These are phyloP conservation scores for Palythoa grandiflora DNA, from an alignment of 92 coral and sea anemone species.

Conservation along the genomic window DNA sequence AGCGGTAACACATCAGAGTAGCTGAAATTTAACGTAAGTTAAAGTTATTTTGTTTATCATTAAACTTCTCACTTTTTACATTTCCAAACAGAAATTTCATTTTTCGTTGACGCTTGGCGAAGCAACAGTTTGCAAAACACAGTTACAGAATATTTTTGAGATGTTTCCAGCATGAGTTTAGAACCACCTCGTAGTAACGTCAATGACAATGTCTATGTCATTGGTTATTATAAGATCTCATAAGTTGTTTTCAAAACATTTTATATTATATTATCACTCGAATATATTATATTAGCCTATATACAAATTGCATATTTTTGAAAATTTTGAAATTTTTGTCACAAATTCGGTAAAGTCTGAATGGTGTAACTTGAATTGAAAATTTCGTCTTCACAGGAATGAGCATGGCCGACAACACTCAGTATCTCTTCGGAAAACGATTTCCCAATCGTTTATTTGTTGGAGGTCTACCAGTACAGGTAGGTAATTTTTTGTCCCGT, in stretches of 20 bases:
- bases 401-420: constrained; percentile 64
- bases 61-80: neutral
- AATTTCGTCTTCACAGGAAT: neutral
- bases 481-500: constrained; percentile 56
- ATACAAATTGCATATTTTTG: no score
- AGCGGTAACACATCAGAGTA: neutral
- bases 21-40: neutral
- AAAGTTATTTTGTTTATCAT: constrained; percentile 12
- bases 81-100: neutral
- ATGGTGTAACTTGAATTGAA: neutral
- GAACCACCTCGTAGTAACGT: neutral
- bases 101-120: neutral
- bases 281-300: neutral
- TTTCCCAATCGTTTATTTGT: constrained; percentile 90
- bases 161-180: neutral
- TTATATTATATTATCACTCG: neutral
- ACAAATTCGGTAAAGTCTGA: neutral
- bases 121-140: neutral
- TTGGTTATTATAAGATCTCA: neutral
- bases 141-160: neutral
- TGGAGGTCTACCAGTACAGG: constrained; percentile 88
- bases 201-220: neutral
- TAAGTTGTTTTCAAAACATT: neutral
- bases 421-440: constrained; percentile 81
- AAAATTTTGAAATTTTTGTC: neutral